phyloP scores from a whole-genome alignment of 2,888 invertebrate genomes.

The Megaustenia siamemsis region DNA sequence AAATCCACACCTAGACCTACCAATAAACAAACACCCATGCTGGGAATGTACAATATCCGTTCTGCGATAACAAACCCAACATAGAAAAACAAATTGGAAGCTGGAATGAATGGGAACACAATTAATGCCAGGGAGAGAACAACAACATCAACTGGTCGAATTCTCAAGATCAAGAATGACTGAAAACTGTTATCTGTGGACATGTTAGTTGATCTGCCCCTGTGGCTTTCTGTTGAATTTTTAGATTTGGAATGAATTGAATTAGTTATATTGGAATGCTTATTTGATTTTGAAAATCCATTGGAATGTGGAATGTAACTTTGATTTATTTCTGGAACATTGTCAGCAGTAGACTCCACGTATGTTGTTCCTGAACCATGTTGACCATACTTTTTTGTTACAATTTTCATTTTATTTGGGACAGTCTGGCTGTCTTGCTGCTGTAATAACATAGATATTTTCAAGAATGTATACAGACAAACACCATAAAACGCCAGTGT shows the following conservation, averaged over 20 bases:
- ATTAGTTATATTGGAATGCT: background rate
- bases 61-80: constrained; percentile 99
- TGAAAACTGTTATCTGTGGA: background rate
- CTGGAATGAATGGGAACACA: constrained; percentile 95
- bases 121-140: constrained; percentile 85
- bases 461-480: background rate
- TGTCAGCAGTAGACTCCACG: background rate
- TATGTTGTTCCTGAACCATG: background rate
- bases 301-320: constrained; percentile 17
- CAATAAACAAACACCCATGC: constrained; percentile 95
- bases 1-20: constrained; percentile 83
- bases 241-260: background rate
- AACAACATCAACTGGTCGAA: constrained; percentile 62
- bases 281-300: background rate
- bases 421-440: background rate
- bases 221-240: background rate
- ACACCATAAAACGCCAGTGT: constrained; percentile 87
- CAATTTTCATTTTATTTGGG: too few species aligned
- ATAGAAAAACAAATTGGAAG: constrained; percentile 97
- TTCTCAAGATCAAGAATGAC: background rate
- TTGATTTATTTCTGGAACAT: background rate
- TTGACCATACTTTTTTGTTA: background rate
- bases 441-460: background rate
- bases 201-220: background rate
- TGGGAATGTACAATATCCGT: constrained; percentile 95